phyloP scores from a whole-genome alignment of 2,888 invertebrate genomes.

The Melipona bicolor region DNA sequence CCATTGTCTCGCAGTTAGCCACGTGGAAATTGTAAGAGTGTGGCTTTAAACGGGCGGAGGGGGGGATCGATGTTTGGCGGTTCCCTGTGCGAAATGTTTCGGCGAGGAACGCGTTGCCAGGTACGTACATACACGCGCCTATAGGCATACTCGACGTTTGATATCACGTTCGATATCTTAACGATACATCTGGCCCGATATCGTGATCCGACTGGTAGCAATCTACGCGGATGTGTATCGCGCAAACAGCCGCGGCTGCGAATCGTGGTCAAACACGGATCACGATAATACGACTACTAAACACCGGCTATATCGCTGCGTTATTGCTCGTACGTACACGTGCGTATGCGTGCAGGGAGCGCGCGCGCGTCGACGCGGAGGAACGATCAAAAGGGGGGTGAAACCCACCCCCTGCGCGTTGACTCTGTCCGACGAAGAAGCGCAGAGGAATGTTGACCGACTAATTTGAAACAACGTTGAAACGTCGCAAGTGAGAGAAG shows the following conservation, averaged over 20 bases:
- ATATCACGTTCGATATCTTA: constrained; percentile 78
- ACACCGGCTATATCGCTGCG: constrained; percentile 76
- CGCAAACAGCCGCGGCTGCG: constrained; percentile 72
- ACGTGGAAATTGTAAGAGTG: constrained; percentile 22
- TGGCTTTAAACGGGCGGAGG: neutral
- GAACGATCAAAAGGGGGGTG: constrained; percentile 17
- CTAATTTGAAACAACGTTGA: neutral
- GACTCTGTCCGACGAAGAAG: neutral
- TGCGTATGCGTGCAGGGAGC: neutral
- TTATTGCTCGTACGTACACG: constrained; percentile 73
- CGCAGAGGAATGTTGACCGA: neutral
- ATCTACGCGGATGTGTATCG: constrained; percentile 65
- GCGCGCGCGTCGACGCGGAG: constrained; percentile 8
- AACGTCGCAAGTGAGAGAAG: too few species aligned
- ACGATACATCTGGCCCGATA: constrained; percentile 77
- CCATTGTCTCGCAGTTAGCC: constrained; percentile 20
- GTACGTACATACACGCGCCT: constrained; percentile 46
- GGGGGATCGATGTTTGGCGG: constrained; percentile 20
- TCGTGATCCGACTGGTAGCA: constrained; percentile 66
- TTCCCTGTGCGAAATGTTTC: constrained; percentile 31
- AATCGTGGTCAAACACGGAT: constrained; percentile 77
- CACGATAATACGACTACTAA: constrained; percentile 78
- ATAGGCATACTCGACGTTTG: constrained; percentile 64
- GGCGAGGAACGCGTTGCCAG: constrained; percentile 55
- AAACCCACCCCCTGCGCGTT: neutral